Evolutionary conservation across 2,888 invertebrate genomes (phyloP), one percentile per base, ranked within the genome.

Genomic region (Chromoteleia sp.): DNA sequence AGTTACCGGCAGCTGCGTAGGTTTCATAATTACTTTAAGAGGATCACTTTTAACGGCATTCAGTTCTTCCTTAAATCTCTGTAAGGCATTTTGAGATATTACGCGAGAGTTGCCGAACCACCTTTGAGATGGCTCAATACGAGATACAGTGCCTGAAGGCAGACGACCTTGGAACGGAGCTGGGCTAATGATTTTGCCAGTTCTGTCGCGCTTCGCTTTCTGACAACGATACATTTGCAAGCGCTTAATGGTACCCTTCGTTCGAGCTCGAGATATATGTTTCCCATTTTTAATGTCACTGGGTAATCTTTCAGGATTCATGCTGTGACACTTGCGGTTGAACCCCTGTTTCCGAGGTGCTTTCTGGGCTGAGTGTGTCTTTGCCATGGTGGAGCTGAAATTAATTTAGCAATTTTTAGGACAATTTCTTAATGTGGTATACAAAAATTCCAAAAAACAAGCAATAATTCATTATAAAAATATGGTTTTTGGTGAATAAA

Each of bases 91-190:
- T 92, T 99, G 99, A 0, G 98, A 96, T 85, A 99, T 98, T 0
- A 99, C 98, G 82, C 98, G 94, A 0, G 99, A 98, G 91, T 99
- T 99, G 12, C 99, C 98, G 92, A 99, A 99, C 99, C 99, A 99
- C 91, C 97, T 98, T 87, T 98, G 97, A 86, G 97, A 98, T 1
- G 99, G 99, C 92, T 99, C 99, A 0, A 99, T 97, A 76, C 99
- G 94, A 29, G 99, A 98, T 89, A 96, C 95, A 0, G 97, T 96
- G 19, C 99, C 99, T 30, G 98, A 95, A 10, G 96, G 93, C 17
- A 98, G 92, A 92, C 95, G 95, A 50, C 96, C 96, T 92, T 99
- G 99, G 91, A 98, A 99, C 0, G 99, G 99, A 0, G 99, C 99
- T 25, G 99, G 96, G 36, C 95, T 95, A 50, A 98, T 92, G 68